Percentiles rank a stretch among this genome's conserved stretches.
Conservation (phyloP, 2,113 vertebrate genomes). For the Syngnathus typhle region DNA sequence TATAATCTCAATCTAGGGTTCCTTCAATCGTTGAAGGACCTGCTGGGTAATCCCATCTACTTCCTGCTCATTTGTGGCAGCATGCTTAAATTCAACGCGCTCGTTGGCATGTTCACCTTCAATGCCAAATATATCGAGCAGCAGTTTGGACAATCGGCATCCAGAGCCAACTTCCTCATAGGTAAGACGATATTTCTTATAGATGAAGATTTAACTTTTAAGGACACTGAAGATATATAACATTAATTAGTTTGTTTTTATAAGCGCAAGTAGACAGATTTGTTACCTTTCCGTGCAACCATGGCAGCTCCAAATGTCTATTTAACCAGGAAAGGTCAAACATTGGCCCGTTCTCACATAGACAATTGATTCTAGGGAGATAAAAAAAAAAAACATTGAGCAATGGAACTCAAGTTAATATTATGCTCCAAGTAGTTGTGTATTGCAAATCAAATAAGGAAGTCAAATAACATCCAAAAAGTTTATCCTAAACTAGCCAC, state of each 20-base stretch:
- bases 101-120: conserved; percentile 80
- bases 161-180: conserved; percentile 80
- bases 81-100: conserved; percentile 72
- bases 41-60: conserved; percentile 77
- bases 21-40: conserved; percentile 73
- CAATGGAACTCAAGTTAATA: neutral
- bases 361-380: neutral
- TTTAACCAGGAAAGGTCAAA: neutral
- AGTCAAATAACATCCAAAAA: neutral
- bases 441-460: neutral
- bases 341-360: neutral
- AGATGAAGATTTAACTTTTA: neutral
- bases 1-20: conserved; percentile 67
- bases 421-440: neutral
- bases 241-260: neutral
- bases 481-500: neutral
- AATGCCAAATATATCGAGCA: conserved; percentile 88
- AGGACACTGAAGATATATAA: neutral
- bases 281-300: neutral
- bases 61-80: conserved; percentile 62
- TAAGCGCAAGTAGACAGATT: neutral
- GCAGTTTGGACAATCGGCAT: conserved; percentile 81
- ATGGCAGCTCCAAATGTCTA: neutral
- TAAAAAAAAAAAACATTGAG: neutral
- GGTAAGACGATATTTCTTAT: conserved; percentile 59